These are phyloP conservation scores for Sakesphorus luctuosus DNA, from an alignment of 2,113 vertebrate genomes.

Conservation along the genomic window DNA sequence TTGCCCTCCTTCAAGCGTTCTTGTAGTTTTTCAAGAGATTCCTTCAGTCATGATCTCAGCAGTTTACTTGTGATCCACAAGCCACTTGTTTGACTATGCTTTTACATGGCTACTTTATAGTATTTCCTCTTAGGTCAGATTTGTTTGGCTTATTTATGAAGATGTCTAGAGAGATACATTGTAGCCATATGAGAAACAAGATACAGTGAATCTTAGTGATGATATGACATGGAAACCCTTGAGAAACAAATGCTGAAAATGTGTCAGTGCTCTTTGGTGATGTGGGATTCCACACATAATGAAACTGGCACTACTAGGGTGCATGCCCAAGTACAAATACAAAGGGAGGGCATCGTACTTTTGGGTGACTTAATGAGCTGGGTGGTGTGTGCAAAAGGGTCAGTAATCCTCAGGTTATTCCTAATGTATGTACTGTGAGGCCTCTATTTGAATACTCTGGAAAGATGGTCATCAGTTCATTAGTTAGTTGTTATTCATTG, in stretches of 20 bases:
- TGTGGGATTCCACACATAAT: neutral
- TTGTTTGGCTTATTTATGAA: neutral
- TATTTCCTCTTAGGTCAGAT: neutral
- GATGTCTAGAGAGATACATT: neutral
- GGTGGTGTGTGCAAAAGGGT: neutral
- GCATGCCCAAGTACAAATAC: neutral
- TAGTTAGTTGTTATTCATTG: neutral
- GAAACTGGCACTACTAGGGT: neutral
- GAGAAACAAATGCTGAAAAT: neutral
- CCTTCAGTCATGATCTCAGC: neutral
- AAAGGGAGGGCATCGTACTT: neutral
- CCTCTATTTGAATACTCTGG: neutral
- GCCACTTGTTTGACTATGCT: neutral
- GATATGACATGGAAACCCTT: neutral
- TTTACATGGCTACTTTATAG: neutral
- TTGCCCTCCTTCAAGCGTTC: neutral
- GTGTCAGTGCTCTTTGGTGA: neutral
- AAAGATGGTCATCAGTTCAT: neutral
- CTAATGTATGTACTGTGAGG: neutral
- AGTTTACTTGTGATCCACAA: neutral
- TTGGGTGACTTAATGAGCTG: neutral
- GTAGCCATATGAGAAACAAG: neutral
- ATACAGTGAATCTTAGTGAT: accelerated
- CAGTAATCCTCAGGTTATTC: neutral
- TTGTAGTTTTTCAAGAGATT: neutral